phyloP scores from a whole-genome alignment of 2,113 vertebrate species.

The Potamarius usumacintae region DNA sequence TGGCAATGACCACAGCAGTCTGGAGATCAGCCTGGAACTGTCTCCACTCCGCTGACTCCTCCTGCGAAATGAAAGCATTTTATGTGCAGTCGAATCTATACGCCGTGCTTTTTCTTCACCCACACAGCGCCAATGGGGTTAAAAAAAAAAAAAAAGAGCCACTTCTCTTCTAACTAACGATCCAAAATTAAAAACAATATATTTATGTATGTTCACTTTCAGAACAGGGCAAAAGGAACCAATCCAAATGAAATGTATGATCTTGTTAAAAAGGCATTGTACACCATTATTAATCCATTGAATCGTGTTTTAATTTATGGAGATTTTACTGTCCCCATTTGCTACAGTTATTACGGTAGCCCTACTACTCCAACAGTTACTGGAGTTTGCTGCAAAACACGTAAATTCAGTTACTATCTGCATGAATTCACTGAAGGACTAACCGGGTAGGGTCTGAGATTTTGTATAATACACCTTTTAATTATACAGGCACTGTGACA shows the following conservation, averaged over 20 bases:
- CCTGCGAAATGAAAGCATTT: conserved; percentile 35
- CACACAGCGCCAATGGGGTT: background rate
- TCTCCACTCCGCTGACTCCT: conserved; percentile 57
- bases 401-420: background rate
- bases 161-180: background rate
- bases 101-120: background rate
- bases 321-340: background rate
- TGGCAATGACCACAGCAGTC: conserved; percentile 59
- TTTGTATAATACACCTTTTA: background rate
- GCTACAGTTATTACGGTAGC: background rate
- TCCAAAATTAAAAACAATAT: background rate
- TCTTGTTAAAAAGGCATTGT: background rate
- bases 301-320: background rate
- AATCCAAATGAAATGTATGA: background rate
- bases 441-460: background rate
- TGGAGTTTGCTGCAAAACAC: background rate
- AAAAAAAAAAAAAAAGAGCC: background rate
- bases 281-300: background rate
- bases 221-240: background rate
- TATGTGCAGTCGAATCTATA: background rate
- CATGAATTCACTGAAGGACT: background rate
- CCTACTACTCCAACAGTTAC: background rate
- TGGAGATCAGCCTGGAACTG: conserved; percentile 60
- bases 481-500: background rate
- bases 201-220: too few species aligned